phyloP scores from a whole-genome alignment of 2,113 vertebrate species.

The Cranoglanis bouderius region DNA sequence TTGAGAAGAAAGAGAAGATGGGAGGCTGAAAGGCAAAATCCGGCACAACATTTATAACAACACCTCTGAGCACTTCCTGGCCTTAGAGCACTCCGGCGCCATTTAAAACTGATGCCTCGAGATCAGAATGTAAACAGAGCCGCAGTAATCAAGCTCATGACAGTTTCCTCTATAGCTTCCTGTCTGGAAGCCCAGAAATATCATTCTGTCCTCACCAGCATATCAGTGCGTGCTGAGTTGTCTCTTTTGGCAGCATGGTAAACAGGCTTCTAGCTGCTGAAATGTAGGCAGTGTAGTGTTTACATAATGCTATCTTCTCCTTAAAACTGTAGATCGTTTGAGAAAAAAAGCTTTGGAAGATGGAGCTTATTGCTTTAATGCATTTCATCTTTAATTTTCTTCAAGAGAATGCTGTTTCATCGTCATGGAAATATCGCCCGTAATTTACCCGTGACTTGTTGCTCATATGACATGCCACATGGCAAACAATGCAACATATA shows the following conservation, averaged over 20 bases:
- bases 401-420: not conserved
- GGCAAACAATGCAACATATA: not conserved
- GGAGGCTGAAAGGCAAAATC: not conserved
- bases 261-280: not conserved
- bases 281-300: not conserved
- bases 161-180: slow-evolving; percentile 50
- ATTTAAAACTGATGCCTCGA: slow-evolving; percentile 4
- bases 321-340: not conserved
- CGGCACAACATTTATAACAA: not conserved
- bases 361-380: not conserved
- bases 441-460: not conserved
- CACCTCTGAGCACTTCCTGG: not conserved
- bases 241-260: slow-evolving; percentile 3
- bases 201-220: slow-evolving; percentile 16
- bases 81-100: not conserved
- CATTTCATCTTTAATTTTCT: not conserved
- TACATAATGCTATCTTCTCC: not conserved
- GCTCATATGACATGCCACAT: not conserved
- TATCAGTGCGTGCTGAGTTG: slow-evolving; percentile 5
- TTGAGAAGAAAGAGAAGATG: not conserved
- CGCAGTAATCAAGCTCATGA: slow-evolving; percentile 49
- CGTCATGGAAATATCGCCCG: not conserved
- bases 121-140: slow-evolving; percentile 29
- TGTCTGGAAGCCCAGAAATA: slow-evolving; percentile 30
- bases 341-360: not conserved